phyloP scores from a whole-genome alignment of 2,797 vertebrate species.

The Coregonus sp. region DNA sequence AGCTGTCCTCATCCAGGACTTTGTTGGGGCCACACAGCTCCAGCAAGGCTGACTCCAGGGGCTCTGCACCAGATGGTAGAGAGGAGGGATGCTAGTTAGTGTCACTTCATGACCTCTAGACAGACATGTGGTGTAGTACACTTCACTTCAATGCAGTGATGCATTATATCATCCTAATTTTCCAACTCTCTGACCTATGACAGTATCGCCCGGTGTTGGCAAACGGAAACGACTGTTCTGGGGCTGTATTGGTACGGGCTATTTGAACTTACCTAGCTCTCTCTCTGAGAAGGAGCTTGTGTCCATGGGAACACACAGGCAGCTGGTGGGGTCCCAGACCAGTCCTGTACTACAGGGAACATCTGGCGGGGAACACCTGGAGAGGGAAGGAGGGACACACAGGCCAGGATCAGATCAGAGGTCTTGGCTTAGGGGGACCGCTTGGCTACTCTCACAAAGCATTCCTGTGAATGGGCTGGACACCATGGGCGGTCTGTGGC shows the following conservation, averaged over 20 bases:
- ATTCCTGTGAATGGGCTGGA: background rate
- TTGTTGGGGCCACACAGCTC: conserved; percentile 76
- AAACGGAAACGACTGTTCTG: background rate
- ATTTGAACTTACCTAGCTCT: conserved; percentile 57
- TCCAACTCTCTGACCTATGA: background rate
- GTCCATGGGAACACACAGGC: conserved; percentile 64
- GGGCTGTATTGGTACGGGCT: background rate
- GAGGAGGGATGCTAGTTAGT: background rate
- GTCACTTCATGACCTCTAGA: background rate
- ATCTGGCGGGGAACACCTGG: conserved; percentile 70
- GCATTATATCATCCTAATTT: background rate
- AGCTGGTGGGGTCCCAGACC: conserved; percentile 69
- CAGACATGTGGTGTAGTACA: background rate
- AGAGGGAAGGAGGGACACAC: conserved; percentile 6
- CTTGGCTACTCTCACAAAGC: background rate
- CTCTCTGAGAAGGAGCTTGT: conserved; percentile 59
- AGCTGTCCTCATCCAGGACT: conserved; percentile 70
- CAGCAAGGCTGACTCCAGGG: conserved; percentile 63
- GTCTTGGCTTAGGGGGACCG: background rate
- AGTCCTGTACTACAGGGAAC: conserved; percentile 64
- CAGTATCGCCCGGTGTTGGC: background rate
- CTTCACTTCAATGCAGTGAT: background rate
- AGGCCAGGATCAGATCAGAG: conserved; percentile 10
- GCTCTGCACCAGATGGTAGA: conserved; percentile 49
- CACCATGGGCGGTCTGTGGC: conserved; percentile 5